Base-by-base conservation (phyloP, 2,888 invertebrate genomes). In the Chelonus formosanus region DNA sequence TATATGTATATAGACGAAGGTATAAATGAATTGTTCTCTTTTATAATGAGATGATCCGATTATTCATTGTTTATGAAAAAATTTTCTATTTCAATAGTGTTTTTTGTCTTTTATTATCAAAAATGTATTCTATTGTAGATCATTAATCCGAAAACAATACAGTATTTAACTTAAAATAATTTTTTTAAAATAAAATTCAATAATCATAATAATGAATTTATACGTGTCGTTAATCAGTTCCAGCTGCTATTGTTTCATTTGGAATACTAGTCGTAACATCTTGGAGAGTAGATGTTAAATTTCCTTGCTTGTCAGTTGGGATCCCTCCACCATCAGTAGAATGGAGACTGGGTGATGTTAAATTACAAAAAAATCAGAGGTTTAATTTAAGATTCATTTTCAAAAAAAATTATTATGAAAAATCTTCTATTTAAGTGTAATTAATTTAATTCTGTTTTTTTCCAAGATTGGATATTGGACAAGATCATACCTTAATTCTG, bases 171-270 rank as follows among this genome's bases (percentile, higher is more conserved):
- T 20, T 20, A 20, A 20, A 20, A 1, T 2, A 20, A 20, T 20
- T 20, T 20, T 20, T 20, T 20, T 2, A 1, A 20, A 20, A 2
- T 20, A 20, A 20, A 20, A 20, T 20, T 20, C 20, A 20, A 20
- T 20, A 20, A 20, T 20, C 20, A 20, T 20, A 20, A 20, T 20
- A 20, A 20, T 20, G 20, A 20, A 20, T 20, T 20, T 20, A 20
- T 20, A 1, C 2, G 20, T 20, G 20, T 20, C 20, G 20, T 20
- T 20, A 20, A 20, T 20, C 70, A 84, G 85, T 88, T 69, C 87
- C 87, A 71, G 88, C 88, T 8, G 86, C 88, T 7, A 87, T 89
- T 55, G 85, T 88, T 67, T 89, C 89, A 8, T 88, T 88, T 73
- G 88, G 88, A 34, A 85, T 86, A 71, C 83, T 85, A 3, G 75